Conservation (phyloP, 2,797 vertebrate species). For the Eurystomus glaucurus region DNA sequence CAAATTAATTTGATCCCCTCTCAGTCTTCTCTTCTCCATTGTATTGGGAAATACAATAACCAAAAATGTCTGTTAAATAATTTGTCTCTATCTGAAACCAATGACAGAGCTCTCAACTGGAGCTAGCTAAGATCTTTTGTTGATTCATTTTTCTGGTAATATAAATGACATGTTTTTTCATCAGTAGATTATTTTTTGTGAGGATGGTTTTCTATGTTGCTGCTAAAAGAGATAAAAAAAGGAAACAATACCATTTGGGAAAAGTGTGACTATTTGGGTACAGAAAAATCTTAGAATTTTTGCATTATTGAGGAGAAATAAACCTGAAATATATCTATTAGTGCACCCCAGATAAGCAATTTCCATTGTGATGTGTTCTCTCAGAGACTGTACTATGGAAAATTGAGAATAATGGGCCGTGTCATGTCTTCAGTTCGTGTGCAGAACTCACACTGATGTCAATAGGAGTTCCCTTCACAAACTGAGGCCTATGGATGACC, state of each 20-base stretch:
- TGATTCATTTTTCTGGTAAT: background rate
- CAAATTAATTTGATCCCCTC: no score
- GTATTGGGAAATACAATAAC: background rate
- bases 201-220: background rate
- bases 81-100: constrained; percentile 6
- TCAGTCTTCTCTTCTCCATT: no score
- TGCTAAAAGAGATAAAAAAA: background rate
- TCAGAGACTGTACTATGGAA: constrained; percentile 46
- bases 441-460: constrained; percentile 63
- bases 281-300: constrained; percentile 2
- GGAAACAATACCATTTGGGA: background rate
- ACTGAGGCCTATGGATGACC: background rate
- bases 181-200: background rate
- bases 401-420: constrained; percentile 75
- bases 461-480: constrained; percentile 13
- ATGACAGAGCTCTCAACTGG: background rate
- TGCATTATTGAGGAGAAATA: constrained; percentile 26
- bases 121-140: background rate
- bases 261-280: background rate
- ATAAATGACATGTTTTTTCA: background rate
- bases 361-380: constrained; percentile 60
- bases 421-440: constrained; percentile 55
- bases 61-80: background rate
- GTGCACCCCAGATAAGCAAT: constrained; percentile 53
- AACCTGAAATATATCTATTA: constrained; percentile 36